phyloP scores from a whole-genome alignment of 2,888 invertebrate genomes.

The Phaedon cochleariae region DNA sequence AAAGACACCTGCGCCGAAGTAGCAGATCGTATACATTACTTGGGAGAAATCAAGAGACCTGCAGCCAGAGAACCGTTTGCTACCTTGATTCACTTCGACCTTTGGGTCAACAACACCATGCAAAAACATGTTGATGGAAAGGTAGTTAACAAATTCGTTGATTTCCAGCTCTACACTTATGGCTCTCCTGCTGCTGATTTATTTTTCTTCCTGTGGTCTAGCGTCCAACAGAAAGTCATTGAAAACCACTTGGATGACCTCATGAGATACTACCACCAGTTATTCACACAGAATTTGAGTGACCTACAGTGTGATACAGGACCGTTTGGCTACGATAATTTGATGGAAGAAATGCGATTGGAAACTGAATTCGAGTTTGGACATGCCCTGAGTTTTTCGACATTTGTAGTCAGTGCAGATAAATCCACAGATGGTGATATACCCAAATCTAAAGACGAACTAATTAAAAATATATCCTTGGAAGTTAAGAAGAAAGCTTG shows the following conservation, averaged over 20 bases:
- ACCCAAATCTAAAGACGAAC: conserved; percentile 41
- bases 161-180: conserved; percentile 67
- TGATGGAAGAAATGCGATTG: conserved; percentile 56
- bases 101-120: conserved; percentile 70
- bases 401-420: conserved; percentile 31
- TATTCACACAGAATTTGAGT: conserved; percentile 59
- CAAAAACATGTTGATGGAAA: conserved; percentile 56
- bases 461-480: conserved; percentile 29
- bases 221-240: conserved; percentile 59
- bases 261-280: conserved; percentile 62
- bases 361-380: conserved; percentile 55
- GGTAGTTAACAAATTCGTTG: conserved; percentile 61
- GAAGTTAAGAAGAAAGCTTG: conserved; percentile 42
- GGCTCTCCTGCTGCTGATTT: conserved; percentile 65
- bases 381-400: conserved; percentile 60
- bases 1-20: background rate
- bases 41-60: background rate
- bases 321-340: too few relatives aligned
- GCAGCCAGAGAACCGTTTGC: conserved; percentile 55
- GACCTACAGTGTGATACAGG: too few relatives aligned
- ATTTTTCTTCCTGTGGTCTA: conserved; percentile 65
- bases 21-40: background rate
- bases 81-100: conserved; percentile 65
- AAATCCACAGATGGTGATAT: conserved; percentile 52
- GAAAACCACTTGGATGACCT: conserved; percentile 61